Evolutionary conservation across 1,140 invertebrate species (phyloP), one percentile per base, ranked within the genome.

Genomic region (Plectrocnemia conspersa): DNA sequence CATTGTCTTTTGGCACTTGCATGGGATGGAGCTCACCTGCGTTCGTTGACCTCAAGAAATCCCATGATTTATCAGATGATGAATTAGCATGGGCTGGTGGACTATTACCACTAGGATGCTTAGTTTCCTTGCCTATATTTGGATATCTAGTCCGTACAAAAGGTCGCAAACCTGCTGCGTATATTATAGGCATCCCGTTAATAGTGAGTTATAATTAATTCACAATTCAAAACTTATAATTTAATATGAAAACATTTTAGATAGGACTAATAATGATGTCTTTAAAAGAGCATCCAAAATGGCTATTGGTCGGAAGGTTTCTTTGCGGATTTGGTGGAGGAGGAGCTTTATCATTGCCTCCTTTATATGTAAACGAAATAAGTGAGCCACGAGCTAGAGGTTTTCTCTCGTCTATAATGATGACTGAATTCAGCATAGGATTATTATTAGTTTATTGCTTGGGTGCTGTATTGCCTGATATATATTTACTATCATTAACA

Each of bases 281-380:
- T 9, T 42, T 6, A 13, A 24, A 2, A 25, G 19, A 45, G 10
- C 19, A 21, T 47, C 47, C 42, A 10, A 36, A 45, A 25, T 65
- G 64, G 9, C 56, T 76, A 0, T 62, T 68, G 2, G 13, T 65
- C 0, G 66, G 64, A 0, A 62, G 68, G 15, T 65, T 70, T 33
- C 55, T 74, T 16, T 49, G 60, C 1, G 82, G 82, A 0, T 33
- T 81, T 3, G 70, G 67, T 2, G 71, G 71, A 29, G 80, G 74
- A 0, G 65, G 74, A 9, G 52, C 66, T 0, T 64, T 75, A 13
- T 73, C 80, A 15, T 49, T 76, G n/a, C 65, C 69, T 0, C 76
- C 80, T 0, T 62, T 79, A 0, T 83, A 83, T 58, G 67, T 82
- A 1, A 71, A 74, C 1, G 82, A 84, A 65, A 78, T 77, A 0